Evolutionary conservation across 2,797 vertebrate genomes (phyloP), one percentile per base, ranked within the genome.

Genomic region (Fundulus diaphanus): DNA sequence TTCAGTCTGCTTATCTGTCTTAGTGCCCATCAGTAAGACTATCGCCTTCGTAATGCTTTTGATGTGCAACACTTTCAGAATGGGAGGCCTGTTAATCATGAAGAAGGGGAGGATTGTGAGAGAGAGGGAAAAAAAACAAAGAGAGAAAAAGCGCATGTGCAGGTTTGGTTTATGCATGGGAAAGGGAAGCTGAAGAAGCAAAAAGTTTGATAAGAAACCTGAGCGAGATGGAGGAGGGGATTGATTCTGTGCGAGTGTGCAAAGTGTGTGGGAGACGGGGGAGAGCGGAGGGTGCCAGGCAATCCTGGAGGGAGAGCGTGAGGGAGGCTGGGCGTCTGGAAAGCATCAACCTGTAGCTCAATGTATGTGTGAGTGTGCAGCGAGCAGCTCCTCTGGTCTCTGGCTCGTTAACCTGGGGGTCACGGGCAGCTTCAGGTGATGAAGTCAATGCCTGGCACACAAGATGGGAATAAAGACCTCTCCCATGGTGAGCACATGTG

Each of bases 341-440:
- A 94, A 93, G 85, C 89, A 94, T 94, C 93, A 93, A 89, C 77
- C 74, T 61, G 15, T 80, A 72, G 83, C 82, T 82, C 73, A 5
- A 70, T 79, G 80, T 79, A 73, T 76, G 86, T 78, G 79, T 29
- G 56, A 79, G 86, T 80, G 79, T 84, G 74, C 48, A 52, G 72
- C 86, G 69, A 77, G 78, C 56, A 77, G 84, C 86, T 89, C 78
- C 85, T 82, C 85, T 89, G 90, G 87, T 90, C 85, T 89, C 88
- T 87, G 82, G 90, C 91, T 94, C 92, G 90, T 93, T 94, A 94
- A 93, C 93, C 92, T 78, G 76, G 56, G 80, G 94, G 93, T 94
- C 90, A 93, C 29, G 44, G 88, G 89, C 91, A 89, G 91, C 89
- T 90, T 91, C 86, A 91, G 90, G 89, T 90, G 90, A 91, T 88